Percentiles rank a stretch among this genome's conserved stretches.
These are phyloP conservation scores for Semotilus atromaculatus DNA, from an alignment of 2,797 vertebrate genomes.

Conservation along the genomic window DNA sequence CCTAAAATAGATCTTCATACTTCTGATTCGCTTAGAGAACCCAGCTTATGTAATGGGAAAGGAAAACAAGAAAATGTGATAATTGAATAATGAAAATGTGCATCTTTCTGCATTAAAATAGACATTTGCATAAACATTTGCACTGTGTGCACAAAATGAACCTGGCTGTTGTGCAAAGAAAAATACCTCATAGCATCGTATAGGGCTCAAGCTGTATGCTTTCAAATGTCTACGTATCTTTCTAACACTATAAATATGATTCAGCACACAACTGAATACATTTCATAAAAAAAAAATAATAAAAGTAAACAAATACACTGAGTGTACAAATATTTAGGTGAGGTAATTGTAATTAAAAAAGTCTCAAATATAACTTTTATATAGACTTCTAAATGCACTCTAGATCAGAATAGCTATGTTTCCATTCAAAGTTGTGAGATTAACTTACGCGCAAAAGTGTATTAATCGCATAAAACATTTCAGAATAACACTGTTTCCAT, in stretches of 20 bases:
- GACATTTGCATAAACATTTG: neutral
- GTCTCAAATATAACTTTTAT: neutral
- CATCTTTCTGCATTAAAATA: constrained; percentile 5
- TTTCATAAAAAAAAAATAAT: neutral
- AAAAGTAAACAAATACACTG: neutral
- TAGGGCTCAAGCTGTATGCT: neutral
- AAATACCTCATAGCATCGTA: neutral
- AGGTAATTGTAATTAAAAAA: neutral
- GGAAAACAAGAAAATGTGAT: constrained; percentile 31
- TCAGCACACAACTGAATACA: neutral
- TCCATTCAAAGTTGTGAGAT: neutral
- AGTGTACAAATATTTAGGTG: neutral
- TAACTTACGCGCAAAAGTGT: neutral
- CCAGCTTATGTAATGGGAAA: constrained; percentile 24
- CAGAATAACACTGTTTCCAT: neutral
- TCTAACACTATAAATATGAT: neutral
- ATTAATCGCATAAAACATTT: neutral
- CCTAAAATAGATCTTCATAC: constrained; percentile 58
- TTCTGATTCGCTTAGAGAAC: constrained; percentile 56
- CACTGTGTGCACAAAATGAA: neutral
- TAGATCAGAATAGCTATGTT: neutral
- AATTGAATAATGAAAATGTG: constrained; percentile 38
- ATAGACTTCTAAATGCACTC: neutral
- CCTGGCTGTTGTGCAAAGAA: neutral
- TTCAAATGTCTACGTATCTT: neutral